phyloP scores from a whole-genome alignment of 2,888 invertebrate genomes.

The Copidosoma aretas region DNA sequence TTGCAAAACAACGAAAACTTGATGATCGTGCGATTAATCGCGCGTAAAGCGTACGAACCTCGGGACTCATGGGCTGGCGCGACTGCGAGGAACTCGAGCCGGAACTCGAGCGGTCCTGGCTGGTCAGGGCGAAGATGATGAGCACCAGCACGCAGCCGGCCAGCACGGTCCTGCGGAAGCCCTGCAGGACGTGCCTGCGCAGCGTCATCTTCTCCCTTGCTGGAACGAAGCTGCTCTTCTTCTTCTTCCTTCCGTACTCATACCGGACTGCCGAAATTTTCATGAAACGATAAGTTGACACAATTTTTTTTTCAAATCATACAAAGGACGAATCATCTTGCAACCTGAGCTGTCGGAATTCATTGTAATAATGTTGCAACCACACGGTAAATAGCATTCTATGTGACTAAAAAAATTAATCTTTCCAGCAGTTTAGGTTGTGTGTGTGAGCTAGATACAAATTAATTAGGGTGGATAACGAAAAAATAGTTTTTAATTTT shows the following conservation, averaged over 20 bases:
- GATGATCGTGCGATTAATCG: background rate
- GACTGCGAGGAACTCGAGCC: background rate
- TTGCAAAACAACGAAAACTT: background rate
- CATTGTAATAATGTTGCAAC: too few species aligned
- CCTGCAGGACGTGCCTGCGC: conserved; percentile 59
- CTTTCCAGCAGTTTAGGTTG: too few species aligned
- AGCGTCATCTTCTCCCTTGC: conserved; percentile 60
- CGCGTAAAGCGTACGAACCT: conserved; percentile 17
- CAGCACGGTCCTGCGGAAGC: conserved; percentile 55
- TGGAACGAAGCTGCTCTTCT: conserved; percentile 20
- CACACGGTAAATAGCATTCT: too few species aligned
- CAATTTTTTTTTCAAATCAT: too few species aligned
- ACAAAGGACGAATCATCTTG: too few species aligned
- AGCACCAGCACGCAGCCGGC: conserved; percentile 56
- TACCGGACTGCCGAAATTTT: conserved; percentile 46
- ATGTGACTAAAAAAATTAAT: too few species aligned
- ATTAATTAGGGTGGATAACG: too few species aligned
- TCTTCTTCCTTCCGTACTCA: conserved; percentile 56
- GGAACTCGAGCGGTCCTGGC: conserved; percentile 54
- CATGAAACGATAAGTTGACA: too few species aligned
- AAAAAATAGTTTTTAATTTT: too few species aligned
- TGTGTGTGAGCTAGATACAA: too few species aligned
- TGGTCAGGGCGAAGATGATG: conserved; percentile 55
- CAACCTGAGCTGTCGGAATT: too few species aligned
- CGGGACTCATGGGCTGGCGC: conserved; percentile 19